Evolutionary conservation across 2,797 vertebrate genomes (phyloP), one percentile per base, ranked within the genome.

Genomic region (Malurus splendens): DNA sequence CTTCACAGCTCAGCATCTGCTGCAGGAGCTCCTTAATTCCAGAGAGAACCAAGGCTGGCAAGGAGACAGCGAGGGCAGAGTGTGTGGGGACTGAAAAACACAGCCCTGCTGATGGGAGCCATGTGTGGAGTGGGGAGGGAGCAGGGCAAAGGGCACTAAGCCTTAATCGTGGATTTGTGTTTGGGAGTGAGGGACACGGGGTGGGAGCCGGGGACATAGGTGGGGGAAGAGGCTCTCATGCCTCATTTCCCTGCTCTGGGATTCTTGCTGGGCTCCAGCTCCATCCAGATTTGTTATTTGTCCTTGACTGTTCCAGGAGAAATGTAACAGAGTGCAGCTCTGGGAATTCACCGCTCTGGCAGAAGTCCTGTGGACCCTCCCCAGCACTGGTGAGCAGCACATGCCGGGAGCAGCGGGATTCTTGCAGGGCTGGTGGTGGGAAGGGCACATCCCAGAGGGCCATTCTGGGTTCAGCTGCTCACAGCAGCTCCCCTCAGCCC

Each of bases 261-360:
- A 88, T 93, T 82, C 95, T 75, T 59, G 80, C 85, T 80, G 50
- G 19, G 82, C 93, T 94, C 93, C 93, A 94, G 94, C 88, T 96
- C 85, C 68, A 82, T 95, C 90, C 90, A 95, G 93, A 91, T 85
- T 72, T 73, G 56, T 30, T 66, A 30, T 88, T 94, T 93, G 94
- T 93, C 95, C 95, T 96, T 93, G 87, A 50, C 66, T 28, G 28
- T 79, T 85, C 44, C 38, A 41, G 77, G 57, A 93, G 93, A 92
- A 73, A 90, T 89, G 90, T 89, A 90, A 86, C 39, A 78, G 47
- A 48, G 86, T 50, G 65, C 50, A 74, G 77, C 64, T 44, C 67
- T 64, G 67, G 80, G 74, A 76, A 73, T 42, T 73, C 54, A 24
- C 28, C 0, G 47, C 32, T 87, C 32, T 54, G 77, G 71, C 77